Conservation (phyloP, 1,140 invertebrate species). For the Platyura marginata region DNA sequence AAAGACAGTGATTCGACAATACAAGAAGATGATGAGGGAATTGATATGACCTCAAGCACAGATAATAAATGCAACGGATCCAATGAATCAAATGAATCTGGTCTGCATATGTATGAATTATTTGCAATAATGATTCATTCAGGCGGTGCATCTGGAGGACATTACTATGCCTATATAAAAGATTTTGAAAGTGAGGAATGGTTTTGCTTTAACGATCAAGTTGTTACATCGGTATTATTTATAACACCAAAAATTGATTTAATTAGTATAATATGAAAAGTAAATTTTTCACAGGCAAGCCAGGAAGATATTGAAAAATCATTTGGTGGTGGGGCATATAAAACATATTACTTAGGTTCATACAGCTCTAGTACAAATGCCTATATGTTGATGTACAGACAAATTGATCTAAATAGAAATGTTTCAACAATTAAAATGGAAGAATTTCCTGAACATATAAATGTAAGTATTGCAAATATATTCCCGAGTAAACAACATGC, state of each 20-base stretch:
- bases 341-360: conserved; percentile 52
- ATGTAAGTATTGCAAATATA: conserved; percentile 24
- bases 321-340: conserved; percentile 54
- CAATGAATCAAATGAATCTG: conserved; percentile 24
- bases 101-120: conserved; percentile 70
- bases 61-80: conserved; percentile 14
- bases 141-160: conserved; percentile 77
- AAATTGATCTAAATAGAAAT: conserved; percentile 56
- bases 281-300: conserved; percentile 36
- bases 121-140: conserved; percentile 91
- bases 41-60: conserved; percentile 42
- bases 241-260: background rate
- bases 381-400: conserved; percentile 85
- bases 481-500: too few relatives aligned
- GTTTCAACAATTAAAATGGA: conserved; percentile 41
- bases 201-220: conserved; percentile 74
- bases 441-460: conserved; percentile 57
- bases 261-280: conserved; percentile 1
- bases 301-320: conserved; percentile 69
- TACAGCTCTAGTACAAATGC: conserved; percentile 77
- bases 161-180: conserved; percentile 90
- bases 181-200: conserved; percentile 59
- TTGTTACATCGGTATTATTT: conserved; percentile 35
- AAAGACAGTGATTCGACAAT: conserved; percentile 18
- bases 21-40: conserved; percentile 42